Evolutionary conservation across 2,113 vertebrate genomes (phyloP).

Genomic region (Cinclus cinclus): DNA sequence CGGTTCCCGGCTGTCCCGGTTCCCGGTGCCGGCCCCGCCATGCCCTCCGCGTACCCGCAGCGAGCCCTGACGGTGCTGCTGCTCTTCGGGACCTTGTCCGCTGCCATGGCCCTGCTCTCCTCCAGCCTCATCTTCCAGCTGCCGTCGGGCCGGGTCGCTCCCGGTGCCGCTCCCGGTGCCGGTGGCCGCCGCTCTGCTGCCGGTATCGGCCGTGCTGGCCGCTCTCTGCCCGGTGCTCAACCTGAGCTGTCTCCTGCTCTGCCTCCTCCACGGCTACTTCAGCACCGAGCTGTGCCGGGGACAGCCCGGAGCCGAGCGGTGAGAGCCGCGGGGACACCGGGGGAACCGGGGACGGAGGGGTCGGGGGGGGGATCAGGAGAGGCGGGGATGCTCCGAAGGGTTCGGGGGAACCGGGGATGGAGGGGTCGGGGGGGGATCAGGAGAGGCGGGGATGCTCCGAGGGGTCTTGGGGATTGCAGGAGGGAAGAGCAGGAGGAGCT

Average conservation of each 20-base stretch:
- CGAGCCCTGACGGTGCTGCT: constrained; percentile 79
- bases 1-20: too few relatives aligned
- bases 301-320: constrained; percentile 79
- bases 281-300: constrained; percentile 83
- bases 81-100: constrained; percentile 81
- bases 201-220: constrained; percentile 79
- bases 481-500: too few relatives aligned
- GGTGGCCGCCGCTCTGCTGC: constrained; percentile 73
- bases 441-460: too few relatives aligned
- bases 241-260: constrained; percentile 79
- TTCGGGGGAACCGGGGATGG: not conserved
- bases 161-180: constrained; percentile 64
- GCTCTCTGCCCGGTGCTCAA: constrained; percentile 84
- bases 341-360: fast-evolving
- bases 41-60: constrained; percentile 75
- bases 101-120: constrained; percentile 83
- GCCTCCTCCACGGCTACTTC: constrained; percentile 83
- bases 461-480: too few relatives aligned
- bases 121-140: constrained; percentile 87
- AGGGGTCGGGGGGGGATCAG: too few relatives aligned
- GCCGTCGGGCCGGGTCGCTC: constrained; percentile 70
- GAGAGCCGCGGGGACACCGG: not conserved
- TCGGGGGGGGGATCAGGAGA: not conserved
- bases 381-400: not conserved
- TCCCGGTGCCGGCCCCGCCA: not conserved